Evolutionary conservation across 2,797 vertebrate species (phyloP), one percentile per base, ranked within the genome.

Genomic region (Semaprochilodus insignis): DNA sequence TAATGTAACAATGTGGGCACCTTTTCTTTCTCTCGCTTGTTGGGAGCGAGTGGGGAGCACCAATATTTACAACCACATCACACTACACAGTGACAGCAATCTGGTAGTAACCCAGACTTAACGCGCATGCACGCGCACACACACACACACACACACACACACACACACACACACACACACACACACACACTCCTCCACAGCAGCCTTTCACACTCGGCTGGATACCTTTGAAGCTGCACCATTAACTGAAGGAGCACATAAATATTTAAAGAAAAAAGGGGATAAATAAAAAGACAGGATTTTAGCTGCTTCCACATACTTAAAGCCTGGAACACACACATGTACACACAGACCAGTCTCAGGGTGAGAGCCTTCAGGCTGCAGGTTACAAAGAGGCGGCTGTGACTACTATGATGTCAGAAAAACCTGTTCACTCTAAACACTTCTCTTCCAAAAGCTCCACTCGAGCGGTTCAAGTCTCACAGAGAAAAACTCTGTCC

Each of bases 11-110:
- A 57, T 44, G 44, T 10, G 8, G 82, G 80, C 66, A 73, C 62
- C 79, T 60, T n/a, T 51, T 62, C 60, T 69, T 34, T 27, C 40
- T 27, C 31, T 15, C 13, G 63, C 65, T 48, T 66, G 74, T 21
- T 54, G 74, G 54, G 72, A 77, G 71, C 55, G 59, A 82, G 21
- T 66, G 75, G 27, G 19, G 77, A 66, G 78, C 83, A 88, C 70
- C 70, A 83, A 78, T 87, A 88, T 87, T 85, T 89, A 87, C 85
- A 73, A 88, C 82, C 85, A 86, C 81, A 87, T 88, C 81, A 82
- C 80, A 88, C 87, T 84, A 89, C 70, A 88, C 67, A 77, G 83
- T 80, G 81, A 83, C 87, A 85, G 87, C 85, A 89, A 87, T 88
- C 87, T 88, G 89, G 83, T 90, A 80, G 40, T 88, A 84, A 84